phyloP scores from a whole-genome alignment of 2,797 vertebrate genomes.

The Crocidura indochinensis region DNA sequence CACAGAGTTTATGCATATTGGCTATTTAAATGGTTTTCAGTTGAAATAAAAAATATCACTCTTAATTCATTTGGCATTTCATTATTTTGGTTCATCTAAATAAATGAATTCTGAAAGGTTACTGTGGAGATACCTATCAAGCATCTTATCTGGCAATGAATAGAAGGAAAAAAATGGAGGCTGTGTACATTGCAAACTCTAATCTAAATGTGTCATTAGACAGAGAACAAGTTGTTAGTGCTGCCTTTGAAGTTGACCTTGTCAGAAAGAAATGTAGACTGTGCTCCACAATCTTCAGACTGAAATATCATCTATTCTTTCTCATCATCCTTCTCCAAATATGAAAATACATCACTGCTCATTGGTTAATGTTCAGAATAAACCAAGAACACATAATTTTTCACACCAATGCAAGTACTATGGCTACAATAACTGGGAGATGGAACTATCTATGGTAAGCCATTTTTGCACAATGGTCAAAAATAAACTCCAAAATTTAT shows the following conservation, averaged over 20 bases:
- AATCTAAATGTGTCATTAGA: conserved; percentile 89
- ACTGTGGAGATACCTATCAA: conserved; percentile 87
- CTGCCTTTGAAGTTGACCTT: conserved; percentile 88
- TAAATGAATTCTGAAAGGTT: conserved; percentile 90
- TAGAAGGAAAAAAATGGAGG: conserved; percentile 77
- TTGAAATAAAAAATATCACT: conserved; percentile 88
- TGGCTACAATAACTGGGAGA: background rate
- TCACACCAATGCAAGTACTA: background rate
- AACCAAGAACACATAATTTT: conserved; percentile 22
- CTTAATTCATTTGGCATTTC: conserved; percentile 90
- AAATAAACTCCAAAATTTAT: background rate
- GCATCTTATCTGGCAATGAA: conserved; percentile 86
- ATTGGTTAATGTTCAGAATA: conserved; percentile 72
- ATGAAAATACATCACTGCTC: conserved; percentile 73
- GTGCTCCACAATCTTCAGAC: conserved; percentile 74
- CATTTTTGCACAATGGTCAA: conserved; percentile 21
- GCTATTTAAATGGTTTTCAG: conserved; percentile 91
- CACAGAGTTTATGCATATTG: conserved; percentile 84
- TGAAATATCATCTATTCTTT: conserved; percentile 73
- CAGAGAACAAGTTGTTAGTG: conserved; percentile 87
- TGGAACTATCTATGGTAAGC: conserved; percentile 14
- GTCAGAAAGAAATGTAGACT: conserved; percentile 84
- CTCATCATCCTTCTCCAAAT: conserved; percentile 55
- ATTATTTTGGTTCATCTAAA: conserved; percentile 89
- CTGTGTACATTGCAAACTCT: conserved; percentile 81